These are phyloP conservation scores for Atractosteus spatula DNA, from an alignment of 2,113 vertebrate genomes.

Conservation along the genomic window DNA sequence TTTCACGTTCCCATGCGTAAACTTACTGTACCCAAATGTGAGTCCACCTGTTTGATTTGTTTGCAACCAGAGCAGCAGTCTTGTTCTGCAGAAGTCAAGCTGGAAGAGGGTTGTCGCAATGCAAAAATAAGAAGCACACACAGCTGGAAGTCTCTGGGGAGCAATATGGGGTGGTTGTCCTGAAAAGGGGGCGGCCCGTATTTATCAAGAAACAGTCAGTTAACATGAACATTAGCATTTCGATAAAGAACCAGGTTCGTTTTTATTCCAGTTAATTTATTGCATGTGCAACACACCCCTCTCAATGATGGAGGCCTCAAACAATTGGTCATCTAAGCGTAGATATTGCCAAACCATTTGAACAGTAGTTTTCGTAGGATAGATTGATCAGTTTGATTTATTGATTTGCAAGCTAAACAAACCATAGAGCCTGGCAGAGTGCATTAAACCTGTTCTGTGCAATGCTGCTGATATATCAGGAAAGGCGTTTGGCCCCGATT, in stretches of 20 bases:
- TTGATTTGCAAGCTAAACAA: no score
- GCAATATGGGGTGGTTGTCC: not conserved
- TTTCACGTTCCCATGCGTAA: no score
- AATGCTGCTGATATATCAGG: no score
- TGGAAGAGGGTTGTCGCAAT: not conserved
- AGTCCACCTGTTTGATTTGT: not conserved
- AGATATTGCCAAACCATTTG: constrained; percentile 63
- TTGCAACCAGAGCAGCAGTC: not conserved
- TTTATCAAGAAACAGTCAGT: constrained; percentile 1
- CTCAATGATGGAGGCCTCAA: not conserved
- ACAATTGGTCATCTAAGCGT: constrained; percentile 36
- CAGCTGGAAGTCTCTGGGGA: not conserved
- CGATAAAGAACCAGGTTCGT: no score
- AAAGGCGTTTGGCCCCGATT: no score
- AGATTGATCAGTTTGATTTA: constrained; percentile 29
- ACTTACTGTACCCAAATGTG: no score
- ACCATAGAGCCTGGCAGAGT: no score
- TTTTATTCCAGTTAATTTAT: no score
- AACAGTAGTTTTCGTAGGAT: constrained; percentile 62
- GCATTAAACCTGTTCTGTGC: no score
- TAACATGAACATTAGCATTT: not conserved
- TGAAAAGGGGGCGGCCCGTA: not conserved
- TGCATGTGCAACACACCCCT: not conserved
- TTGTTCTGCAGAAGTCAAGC: no score
- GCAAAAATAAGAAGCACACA: not conserved